Evolutionary conservation across 2,888 invertebrate genomes (phyloP), one percentile per base, ranked within the genome.

Genomic region (Alitta virens): DNA sequence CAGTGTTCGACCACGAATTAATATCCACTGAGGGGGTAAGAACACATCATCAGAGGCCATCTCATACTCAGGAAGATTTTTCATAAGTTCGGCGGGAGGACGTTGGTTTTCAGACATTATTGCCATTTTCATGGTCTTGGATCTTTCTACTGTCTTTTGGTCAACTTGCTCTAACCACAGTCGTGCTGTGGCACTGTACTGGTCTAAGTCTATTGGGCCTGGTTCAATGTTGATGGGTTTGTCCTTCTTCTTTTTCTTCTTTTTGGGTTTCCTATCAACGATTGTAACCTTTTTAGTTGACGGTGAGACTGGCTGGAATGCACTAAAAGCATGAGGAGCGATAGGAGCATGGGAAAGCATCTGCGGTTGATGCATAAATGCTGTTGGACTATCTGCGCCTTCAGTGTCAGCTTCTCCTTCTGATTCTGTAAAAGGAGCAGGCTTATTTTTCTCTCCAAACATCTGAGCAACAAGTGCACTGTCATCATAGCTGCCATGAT

Each of bases 131-230:
- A 71, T 71, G 1, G 69, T 71, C 50, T 67, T 60, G 2, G 69
- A 71, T 52, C 69, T 71, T 51, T 69, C 60, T 5, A 69, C 69
- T 3, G 66, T 67, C 53, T 66, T 63, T 49, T 33, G 50, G 40
- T 71, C 70, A 3, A 71, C 70, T 40, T 71, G 70, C 46, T 71
- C 71, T 70, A 71, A 69, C 71, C 71, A 71, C 46, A 71, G 50
- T 16, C 57, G 40, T 2, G 70, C 70, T 18, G 71, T 66, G 12
- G 58, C 54, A 18, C 66, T 66, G 40, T 66, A 71, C 38, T 71
- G 63, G 14, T 61, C 64, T 50, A 70, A 68, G 56, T 71, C 68
- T 1, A 68, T 61, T 1, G 70, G 70, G 7, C 61, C 68, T 38
- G 69, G 68, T 25, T 69, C 68, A 5, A 54, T 59, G 21, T 64